A percentile compares a stretch with the other conserved stretches of the same genome.
Conservation (phyloP, 2,797 vertebrate species). For the Rhabdomys pumilio region DNA sequence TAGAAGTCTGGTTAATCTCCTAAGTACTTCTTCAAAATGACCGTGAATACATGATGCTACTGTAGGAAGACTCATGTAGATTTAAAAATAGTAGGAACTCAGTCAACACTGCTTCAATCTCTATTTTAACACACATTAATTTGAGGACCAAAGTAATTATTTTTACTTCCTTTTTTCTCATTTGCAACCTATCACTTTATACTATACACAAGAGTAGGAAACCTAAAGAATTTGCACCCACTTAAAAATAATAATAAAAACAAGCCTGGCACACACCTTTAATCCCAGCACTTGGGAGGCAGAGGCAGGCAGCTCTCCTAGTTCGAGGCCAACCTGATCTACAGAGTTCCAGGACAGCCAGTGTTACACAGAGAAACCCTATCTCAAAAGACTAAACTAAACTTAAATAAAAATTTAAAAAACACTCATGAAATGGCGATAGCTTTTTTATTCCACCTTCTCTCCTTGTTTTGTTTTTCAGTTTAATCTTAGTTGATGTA, state of each 20-base stretch:
- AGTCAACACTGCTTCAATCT: constrained; percentile 37
- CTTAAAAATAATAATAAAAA: neutral
- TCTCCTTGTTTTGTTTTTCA: constrained; percentile 4
- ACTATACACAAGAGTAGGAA: constrained; percentile 1
- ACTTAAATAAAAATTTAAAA: neutral
- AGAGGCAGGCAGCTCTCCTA: neutral
- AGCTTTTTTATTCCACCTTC: neutral
- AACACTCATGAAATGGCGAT: neutral
- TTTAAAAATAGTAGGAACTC: constrained; percentile 16
- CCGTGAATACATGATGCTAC: neutral
- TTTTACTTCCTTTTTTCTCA: constrained; percentile 13
- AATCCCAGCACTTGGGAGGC: neutral
- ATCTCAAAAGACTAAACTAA: neutral
- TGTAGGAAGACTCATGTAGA: neutral
- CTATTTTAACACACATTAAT: constrained; percentile 9
- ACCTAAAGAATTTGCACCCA: neutral
- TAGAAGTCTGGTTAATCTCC: neutral
- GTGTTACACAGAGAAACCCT: neutral
- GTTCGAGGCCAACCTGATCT: neutral
- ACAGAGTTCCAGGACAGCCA: neutral
- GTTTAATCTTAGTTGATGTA: constrained; percentile 53
- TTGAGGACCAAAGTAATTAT: constrained; percentile 34
- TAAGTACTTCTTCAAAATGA: constrained; percentile 49
- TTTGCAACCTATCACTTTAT: constrained; percentile 22
- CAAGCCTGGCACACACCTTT: neutral